These are phyloP conservation scores for Thysanoteuthis rhombus DNA, from an alignment of 2,888 invertebrate genomes.

Conservation along the genomic window DNA sequence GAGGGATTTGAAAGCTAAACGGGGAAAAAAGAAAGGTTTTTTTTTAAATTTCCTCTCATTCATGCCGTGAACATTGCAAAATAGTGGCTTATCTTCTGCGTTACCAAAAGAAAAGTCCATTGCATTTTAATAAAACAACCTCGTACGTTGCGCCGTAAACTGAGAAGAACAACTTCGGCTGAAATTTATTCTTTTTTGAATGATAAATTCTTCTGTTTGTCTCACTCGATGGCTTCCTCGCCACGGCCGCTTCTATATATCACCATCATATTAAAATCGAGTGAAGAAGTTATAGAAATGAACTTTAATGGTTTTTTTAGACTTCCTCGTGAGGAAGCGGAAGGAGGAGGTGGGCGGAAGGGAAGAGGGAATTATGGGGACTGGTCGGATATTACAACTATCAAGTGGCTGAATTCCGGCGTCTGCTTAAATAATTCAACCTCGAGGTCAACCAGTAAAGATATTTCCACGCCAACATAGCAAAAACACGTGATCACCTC, in stretches of 20 bases:
- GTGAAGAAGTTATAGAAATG: not conserved
- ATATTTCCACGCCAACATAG: not conserved
- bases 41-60: not conserved
- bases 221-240: not conserved
- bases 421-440: not conserved
- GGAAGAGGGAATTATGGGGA: not conserved
- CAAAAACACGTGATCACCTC: not conserved
- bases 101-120: not conserved
- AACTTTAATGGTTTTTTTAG: not conserved
- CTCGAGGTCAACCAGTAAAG: not conserved
- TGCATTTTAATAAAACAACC: not conserved
- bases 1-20: not conserved
- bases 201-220: not conserved
- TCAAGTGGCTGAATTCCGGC: not conserved
- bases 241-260: not conserved
- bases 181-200: not conserved
- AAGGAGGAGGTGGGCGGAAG: not conserved
- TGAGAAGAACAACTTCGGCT: not conserved
- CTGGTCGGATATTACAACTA: not conserved
- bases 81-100: not conserved
- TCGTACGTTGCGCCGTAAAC: not conserved
- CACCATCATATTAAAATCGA: not conserved
- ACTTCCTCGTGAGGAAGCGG: constrained; percentile 12
- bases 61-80: not conserved
- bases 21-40: not conserved